Conservation (phyloP, 2,113 vertebrate species). For the Solenodon paradoxus region DNA sequence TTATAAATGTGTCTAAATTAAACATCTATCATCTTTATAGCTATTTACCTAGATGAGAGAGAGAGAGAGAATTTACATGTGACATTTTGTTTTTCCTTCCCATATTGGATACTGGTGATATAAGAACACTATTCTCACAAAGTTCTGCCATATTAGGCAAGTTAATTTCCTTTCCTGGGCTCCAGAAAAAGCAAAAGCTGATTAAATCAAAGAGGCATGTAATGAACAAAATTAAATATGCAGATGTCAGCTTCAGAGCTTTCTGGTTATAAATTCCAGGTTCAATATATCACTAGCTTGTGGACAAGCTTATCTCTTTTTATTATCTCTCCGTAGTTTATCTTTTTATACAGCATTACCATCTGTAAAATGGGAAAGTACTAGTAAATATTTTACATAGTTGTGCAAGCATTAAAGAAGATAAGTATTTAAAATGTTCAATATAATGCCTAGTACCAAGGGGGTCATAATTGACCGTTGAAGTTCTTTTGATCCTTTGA, state of each 20-base stretch:
- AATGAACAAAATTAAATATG: constrained; percentile 32
- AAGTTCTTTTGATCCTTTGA: not conserved
- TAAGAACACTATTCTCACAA: not conserved
- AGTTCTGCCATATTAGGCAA: not conserved
- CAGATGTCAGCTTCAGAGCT: not conserved
- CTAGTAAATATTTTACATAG: not conserved
- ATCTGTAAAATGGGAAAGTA: not conserved
- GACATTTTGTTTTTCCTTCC: not conserved
- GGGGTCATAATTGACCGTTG: not conserved
- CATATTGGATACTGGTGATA: not conserved
- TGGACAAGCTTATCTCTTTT: too few species aligned
- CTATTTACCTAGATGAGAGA: not conserved
- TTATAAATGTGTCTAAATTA: not conserved
- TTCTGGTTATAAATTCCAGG: not conserved
- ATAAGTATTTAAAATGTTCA: not conserved
- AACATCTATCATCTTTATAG: not conserved
- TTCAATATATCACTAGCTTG: not conserved
- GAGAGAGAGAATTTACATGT: not conserved
- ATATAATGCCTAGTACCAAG: not conserved
- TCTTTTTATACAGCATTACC: too few species aligned
- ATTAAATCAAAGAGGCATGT: constrained; percentile 22
- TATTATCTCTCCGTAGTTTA: not conserved
- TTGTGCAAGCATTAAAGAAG: not conserved
- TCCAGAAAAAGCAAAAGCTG: not conserved
- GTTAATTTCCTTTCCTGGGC: not conserved